Evolutionary conservation across 2,113 vertebrate genomes (phyloP).

Genomic region (Poeciliopsis turrubarensis): DNA sequence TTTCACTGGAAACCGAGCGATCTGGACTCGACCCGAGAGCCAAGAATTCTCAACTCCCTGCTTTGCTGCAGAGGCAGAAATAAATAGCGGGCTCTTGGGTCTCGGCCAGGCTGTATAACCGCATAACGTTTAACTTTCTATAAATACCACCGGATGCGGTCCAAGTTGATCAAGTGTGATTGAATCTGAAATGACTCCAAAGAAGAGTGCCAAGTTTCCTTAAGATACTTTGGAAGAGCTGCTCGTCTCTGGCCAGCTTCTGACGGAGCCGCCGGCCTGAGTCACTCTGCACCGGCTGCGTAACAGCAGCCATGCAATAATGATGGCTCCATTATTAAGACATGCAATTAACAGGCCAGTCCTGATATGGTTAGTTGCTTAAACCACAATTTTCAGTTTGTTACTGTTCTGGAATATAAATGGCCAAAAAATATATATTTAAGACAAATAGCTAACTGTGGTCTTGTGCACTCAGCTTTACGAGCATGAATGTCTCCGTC

Average conservation of each 20-base stretch:
- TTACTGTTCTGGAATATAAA: neutral
- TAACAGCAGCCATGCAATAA: constrained; percentile 32
- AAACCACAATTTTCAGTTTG: neutral
- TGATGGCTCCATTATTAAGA: constrained; percentile 4
- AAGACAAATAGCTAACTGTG: too few relatives aligned
- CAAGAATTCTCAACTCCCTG: constrained; percentile 52
- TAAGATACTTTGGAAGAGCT: constrained; percentile 69
- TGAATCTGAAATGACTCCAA: constrained; percentile 77
- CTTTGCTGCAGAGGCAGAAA: constrained; percentile 79
- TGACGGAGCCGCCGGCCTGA: constrained; percentile 52
- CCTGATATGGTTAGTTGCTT: neutral
- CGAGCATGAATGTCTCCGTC: too few relatives aligned
- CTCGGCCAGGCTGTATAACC: constrained; percentile 71
- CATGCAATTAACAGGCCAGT: constrained; percentile 9
- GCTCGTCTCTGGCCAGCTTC: constrained; percentile 52
- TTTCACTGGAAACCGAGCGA: constrained; percentile 23
- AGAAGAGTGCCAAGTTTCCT: constrained; percentile 72
- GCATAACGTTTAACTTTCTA: constrained; percentile 80
- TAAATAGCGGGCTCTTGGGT: constrained; percentile 65
- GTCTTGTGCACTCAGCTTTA: too few relatives aligned
- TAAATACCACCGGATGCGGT: constrained; percentile 73
- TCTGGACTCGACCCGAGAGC: constrained; percentile 18
- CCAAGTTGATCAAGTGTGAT: constrained; percentile 81
- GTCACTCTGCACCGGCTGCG: constrained; percentile 51
- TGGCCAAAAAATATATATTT: neutral